Base-by-base conservation (phyloP, 2,888 invertebrate species). In the Mesorhabditis sp. region DNA sequence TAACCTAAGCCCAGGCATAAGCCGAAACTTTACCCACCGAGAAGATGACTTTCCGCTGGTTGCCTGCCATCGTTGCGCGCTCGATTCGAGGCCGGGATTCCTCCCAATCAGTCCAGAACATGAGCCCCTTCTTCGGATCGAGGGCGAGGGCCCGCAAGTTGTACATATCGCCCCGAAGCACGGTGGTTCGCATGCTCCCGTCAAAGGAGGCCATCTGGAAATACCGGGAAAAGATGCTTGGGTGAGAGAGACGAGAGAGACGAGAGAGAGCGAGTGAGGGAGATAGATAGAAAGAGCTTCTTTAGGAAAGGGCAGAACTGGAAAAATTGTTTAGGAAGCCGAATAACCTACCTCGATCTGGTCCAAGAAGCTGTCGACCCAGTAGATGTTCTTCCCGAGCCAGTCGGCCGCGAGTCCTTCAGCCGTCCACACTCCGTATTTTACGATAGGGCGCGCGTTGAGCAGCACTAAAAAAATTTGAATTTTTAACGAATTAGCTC, bases 341-440 rank as follows among this genome's bases (percentile, higher is more conserved):
- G 6, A 28, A 28, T 28, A 28, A 28, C 28, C 28, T 28, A 70
- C 75, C 66, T 77, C 75, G 66, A 80, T 77, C 45, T 74, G 72
- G 50, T 80, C 74, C 5, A 80, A 68, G 41, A 62, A 43, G 62
- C 74, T 74, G 70, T 82, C 81, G 42, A 82, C 92, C 93, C 93
- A 93, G 87, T 93, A 93, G 4, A 93, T 88, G 88, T 93, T 93
- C 80, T 90, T 89, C 42, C 91, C 92, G 75, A 93, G 90, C 93
- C 93, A 93, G 87, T 93, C 93, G 3, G 93, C 92, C 1, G 93
- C 93, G 76, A 93, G 87, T 0, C 93, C 94, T 88, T 95, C 94
- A 0, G 93, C 93, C 2, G 92, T 92, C 4, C 92, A 90, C 72
- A 94, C 88, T 0, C 94, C 94, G 15, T 91, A 91, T 81, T 91